Evolutionary conservation across 2,113 vertebrate species (phyloP), one percentile per base, ranked within the genome.

Genomic region (Solenodon paradoxus): DNA sequence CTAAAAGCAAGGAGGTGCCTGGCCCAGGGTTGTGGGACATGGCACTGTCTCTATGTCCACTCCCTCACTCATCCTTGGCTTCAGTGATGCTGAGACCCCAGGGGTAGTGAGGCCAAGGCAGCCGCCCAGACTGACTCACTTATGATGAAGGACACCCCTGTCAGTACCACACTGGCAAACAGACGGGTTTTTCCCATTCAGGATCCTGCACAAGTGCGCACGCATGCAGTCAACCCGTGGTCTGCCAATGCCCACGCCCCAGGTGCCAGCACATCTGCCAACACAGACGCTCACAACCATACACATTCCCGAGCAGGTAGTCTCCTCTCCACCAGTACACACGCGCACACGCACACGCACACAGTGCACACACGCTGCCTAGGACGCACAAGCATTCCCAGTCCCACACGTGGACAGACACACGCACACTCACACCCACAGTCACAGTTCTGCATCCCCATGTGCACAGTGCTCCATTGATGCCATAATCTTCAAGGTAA

Each of bases 261-360:
- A 94, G 92, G 92, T 95, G 92, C 92, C 11, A 71, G 68, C 93
- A 95, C 96, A 95, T 92, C 94, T 96, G 95, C 86, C 35, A 42
- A 61, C 86, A 20, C 85, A 92, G 91, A 72, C 30, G 26, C 49
- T 69, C 79, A 63, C 59, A 63, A 45, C 11, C 91, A 64, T 84
- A 95, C n/a, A 32, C 49, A 51, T 11, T 74, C 61, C 51, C 85
- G 45, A 19, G 53, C 38, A 10, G 6, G 15, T 59, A 24, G n/a
- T 49, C 77, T 77, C 68, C 75, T 72, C 78, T 68, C 92, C 59
- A 81, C 79, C 71, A 64, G 38, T 15, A 51, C 12, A 7, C 38
- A 28, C 0, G 10, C 47, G 7, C 1, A 0, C 13, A 20, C 5
- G 1, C 32, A 19, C 63, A 74, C 55, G 59, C 30, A 12, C 42